These are phyloP conservation scores for Dasypus novemcinctus DNA, from an alignment of 2,113 vertebrate genomes.

Conservation along the genomic window DNA sequence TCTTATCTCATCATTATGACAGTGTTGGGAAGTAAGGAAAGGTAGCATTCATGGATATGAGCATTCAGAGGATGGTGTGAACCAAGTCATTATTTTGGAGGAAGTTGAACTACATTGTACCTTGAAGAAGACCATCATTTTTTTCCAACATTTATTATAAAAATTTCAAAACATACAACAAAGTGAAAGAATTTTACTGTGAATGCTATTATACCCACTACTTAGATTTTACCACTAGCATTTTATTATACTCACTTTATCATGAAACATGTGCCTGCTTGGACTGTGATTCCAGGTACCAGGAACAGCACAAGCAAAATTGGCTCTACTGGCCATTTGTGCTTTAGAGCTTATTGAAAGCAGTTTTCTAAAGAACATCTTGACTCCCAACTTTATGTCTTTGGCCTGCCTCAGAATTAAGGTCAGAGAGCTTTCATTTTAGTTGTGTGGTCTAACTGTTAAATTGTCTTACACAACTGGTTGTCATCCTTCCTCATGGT, in stretches of 20 bases:
- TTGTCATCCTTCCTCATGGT: neutral
- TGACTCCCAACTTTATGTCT: neutral
- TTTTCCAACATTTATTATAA: neutral
- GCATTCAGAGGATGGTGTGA: neutral
- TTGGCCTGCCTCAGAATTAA: neutral
- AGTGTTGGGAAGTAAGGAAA: neutral
- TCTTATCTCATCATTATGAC: neutral
- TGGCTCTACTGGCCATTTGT: neutral
- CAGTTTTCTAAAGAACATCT: neutral
- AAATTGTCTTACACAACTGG: neutral
- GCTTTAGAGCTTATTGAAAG: neutral
- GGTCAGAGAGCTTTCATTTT: no score
- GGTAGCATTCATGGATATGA: neutral
- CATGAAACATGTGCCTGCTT: neutral
- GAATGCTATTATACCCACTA: neutral
- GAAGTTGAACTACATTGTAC: neutral
- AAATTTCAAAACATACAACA: neutral
- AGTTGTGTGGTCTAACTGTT: neutral
- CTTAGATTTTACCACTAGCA: neutral
- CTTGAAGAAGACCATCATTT: neutral
- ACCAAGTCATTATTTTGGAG: neutral
- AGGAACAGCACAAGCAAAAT: neutral
- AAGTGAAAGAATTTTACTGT: neutral
- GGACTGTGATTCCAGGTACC: neutral
- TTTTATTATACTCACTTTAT: neutral